Percentiles rank a stretch among this genome's conserved stretches.
Evolutionary conservation across 2,113 vertebrate species (phyloP).

Genomic region (Opisthocomus hoazin): DNA sequence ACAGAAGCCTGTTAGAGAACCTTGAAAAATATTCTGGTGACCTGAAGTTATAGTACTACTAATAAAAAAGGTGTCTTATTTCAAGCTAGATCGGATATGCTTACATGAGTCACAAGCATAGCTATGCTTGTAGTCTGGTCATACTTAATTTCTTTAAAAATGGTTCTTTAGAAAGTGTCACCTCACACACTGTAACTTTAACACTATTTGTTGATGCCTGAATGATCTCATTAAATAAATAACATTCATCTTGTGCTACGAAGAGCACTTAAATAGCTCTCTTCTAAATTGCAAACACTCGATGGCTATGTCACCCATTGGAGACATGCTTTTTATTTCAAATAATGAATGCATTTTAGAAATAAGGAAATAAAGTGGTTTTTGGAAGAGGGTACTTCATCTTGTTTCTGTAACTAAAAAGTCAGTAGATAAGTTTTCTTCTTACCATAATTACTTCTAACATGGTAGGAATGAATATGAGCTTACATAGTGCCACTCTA

Average conservation of each 20-base stretch:
- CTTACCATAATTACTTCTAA: background rate
- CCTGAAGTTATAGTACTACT: background rate
- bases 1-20: background rate
- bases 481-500: background rate
- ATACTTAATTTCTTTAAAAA: background rate
- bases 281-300: background rate
- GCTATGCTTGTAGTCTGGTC: background rate
- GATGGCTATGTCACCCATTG: background rate
- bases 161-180: background rate
- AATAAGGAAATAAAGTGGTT: background rate
- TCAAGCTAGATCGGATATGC: background rate
- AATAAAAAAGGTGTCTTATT: background rate
- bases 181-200: background rate
- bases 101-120: background rate
- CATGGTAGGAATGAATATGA: background rate
- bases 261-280: background rate
- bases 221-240: slow-evolving; percentile 9
- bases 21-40: background rate
- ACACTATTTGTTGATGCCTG: background rate
- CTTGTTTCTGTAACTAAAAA: background rate
- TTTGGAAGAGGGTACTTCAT: background rate
- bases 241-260: background rate
- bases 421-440: background rate
- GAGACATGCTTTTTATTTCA: background rate
- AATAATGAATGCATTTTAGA: background rate